These are phyloP conservation scores for Oncorhynchus tshawytscha DNA, from an alignment of 2,113 vertebrate species.

Conservation along the genomic window DNA sequence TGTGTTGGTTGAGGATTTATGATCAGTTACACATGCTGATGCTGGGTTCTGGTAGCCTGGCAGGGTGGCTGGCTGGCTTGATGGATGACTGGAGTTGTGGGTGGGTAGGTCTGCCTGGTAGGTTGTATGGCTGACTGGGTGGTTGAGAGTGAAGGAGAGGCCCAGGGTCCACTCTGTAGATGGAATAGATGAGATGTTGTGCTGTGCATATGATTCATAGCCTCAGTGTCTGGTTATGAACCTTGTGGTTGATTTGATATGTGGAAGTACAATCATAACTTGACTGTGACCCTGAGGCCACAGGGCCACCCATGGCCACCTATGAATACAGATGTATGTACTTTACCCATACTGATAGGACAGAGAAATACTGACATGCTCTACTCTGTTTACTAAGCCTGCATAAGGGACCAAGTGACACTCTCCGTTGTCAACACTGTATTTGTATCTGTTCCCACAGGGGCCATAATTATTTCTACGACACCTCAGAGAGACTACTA, in stretches of 20 bases:
- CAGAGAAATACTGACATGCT: background rate
- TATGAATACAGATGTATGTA: background rate
- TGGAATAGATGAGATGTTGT: no score
- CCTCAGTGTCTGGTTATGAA: no score
- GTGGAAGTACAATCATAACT: no score
- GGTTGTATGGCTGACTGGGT: constrained; percentile 1
- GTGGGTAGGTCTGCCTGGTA: background rate
- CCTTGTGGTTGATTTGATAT: no score
- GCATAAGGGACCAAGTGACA: background rate
- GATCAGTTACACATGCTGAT: background rate
- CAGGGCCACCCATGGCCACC: no score
- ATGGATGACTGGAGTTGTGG: background rate
- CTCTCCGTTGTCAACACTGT: background rate
- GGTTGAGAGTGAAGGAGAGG: background rate
- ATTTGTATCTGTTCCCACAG: background rate
- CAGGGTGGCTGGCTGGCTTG: no score
- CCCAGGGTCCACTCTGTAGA: no score
- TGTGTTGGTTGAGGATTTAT: background rate
- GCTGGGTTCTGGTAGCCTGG: background rate
- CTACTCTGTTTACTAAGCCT: background rate
- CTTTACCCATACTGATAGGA: background rate
- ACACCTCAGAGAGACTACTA: background rate
- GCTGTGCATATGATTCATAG: background rate
- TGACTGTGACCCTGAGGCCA: no score
- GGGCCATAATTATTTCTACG: background rate